phyloP scores from a whole-genome alignment of 1,140 invertebrate genomes.

The Oedothorax gibbosus region DNA sequence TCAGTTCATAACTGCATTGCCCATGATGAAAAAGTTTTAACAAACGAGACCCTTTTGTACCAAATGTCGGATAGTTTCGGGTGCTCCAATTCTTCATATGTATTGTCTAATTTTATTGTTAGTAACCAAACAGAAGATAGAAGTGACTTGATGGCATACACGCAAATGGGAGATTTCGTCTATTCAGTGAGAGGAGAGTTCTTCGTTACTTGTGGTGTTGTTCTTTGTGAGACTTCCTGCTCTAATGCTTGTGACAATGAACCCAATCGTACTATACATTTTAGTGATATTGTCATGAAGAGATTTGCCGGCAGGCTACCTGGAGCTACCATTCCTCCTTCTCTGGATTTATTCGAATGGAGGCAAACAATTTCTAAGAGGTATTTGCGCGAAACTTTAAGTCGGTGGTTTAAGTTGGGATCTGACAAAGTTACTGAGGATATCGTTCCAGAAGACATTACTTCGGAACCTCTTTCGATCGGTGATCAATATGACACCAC shows the following conservation, averaged over 20 bases:
- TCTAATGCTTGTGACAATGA: background rate
- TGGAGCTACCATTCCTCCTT: too few species aligned
- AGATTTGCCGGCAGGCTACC: background rate
- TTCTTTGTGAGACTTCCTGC: background rate
- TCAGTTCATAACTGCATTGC: background rate
- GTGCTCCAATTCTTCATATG: background rate
- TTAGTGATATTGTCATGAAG: background rate
- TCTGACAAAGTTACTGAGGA: too few species aligned
- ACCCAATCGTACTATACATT: background rate
- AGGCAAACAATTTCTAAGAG: too few species aligned
- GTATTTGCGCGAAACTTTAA: too few species aligned
- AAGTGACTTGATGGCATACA: background rate
- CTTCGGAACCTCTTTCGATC: too few species aligned
- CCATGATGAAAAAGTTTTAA: background rate
- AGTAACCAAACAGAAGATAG: background rate
- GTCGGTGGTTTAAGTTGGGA: too few species aligned
- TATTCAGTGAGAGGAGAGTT: background rate
- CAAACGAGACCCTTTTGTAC: background rate
- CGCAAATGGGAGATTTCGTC: background rate
- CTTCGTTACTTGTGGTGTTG: background rate
- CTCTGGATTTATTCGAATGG: too few species aligned
- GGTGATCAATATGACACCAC: too few species aligned
- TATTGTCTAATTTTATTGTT: background rate
- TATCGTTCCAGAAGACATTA: too few species aligned
- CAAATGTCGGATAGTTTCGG: background rate